Conservation (phyloP, 2,888 invertebrate genomes). For the Philhelius pedissequus region DNA sequence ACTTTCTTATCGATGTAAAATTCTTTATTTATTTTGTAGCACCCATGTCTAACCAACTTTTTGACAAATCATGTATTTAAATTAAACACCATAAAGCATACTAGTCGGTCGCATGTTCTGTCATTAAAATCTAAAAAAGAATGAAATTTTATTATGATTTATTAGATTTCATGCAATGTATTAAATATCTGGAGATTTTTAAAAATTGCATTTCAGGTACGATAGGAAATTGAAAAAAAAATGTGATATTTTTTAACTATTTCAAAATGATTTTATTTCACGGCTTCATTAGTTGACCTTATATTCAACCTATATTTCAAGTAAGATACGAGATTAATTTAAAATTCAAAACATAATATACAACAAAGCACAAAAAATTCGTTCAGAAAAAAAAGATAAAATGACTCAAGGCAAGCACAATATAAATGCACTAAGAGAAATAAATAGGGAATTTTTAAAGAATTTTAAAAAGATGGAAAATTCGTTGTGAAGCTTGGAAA, state of each 20-base stretch:
- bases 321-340: constrained; percentile 42
- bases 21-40: constrained; percentile 29
- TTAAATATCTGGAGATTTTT: too few relatives aligned
- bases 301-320: background rate
- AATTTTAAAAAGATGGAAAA: too few relatives aligned
- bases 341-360: constrained; percentile 56
- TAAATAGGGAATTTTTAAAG: background rate
- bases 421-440: background rate
- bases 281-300: background rate
- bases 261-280: background rate
- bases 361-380: constrained; percentile 13
- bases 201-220: too few relatives aligned
- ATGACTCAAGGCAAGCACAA: constrained; percentile 11
- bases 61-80: constrained; percentile 17
- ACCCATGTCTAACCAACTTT: constrained; percentile 16
- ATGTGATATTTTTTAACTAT: background rate
- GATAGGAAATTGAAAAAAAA: too few relatives aligned
- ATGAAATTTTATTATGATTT: too few relatives aligned
- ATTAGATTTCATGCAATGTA: too few relatives aligned
- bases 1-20: constrained; percentile 45
- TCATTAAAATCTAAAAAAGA: too few relatives aligned
- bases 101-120: background rate
- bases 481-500: too few relatives aligned
- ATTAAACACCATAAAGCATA: background rate
- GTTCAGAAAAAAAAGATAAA: constrained; percentile 26